Evolutionary conservation across 2,113 vertebrate species (phyloP), one percentile per base, ranked within the genome.

Genomic region (Toxotes jaculatrix): DNA sequence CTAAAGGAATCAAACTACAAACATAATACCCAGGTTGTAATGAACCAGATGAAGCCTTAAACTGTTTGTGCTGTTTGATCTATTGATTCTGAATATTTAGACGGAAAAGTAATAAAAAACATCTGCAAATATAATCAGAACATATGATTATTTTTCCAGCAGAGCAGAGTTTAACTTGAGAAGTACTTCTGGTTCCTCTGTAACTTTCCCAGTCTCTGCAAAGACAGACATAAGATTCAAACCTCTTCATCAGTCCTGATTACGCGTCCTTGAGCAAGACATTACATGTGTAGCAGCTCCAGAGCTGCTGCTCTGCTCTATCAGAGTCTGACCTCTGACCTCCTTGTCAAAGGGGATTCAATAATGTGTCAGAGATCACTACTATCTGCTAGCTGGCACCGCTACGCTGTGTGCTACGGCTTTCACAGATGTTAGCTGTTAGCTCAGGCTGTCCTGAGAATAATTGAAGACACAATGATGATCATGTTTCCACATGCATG

Each of bases 401-500:
- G 23, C 14, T 17, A 5, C 0, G 45, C 3, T n/a, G 23, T 4
- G 9, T n/a, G 19, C 62, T 38, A 56, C 42, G 45, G 51, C 49
- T 72, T 73, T 62, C 57, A 42, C 84, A 89, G 70, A 80, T 87
- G 84, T 84, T 62, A 60, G 64, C 59, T 23, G 45, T 66, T 77
- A 70, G 70, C 47, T 40, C 55, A 40, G 14, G 11, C 23, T 7
- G 27, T 57, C 62, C 17, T 42, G 40, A 65, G n/a, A 23, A 34
- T 74, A 81, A 87, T 27, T 60, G 62, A 68, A 72, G 32, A 53
- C 59, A 59, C 47, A 49, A 63, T 53, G 69, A 81, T 11, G 67
- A 68, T 73, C 40, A 47, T 63, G 73, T 83, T 83, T 88, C 80
- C 77, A 81, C 47, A 36, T 13, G 17, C 17, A 8, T 1, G 5